phyloP scores from a whole-genome alignment of 2,113 vertebrate genomes.

The Hydrochoerus hydrochaeris region DNA sequence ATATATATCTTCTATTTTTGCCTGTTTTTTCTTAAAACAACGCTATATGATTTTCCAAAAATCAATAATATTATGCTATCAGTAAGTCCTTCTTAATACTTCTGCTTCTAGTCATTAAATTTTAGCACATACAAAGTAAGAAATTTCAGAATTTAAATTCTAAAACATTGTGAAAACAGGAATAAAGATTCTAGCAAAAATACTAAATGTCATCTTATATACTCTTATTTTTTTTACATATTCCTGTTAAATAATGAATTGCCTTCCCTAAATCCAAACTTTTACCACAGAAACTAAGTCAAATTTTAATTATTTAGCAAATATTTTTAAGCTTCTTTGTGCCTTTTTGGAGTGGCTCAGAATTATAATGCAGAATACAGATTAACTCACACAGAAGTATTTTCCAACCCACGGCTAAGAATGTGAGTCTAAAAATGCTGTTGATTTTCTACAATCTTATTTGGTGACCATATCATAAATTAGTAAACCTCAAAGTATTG shows the following conservation, averaged over 20 bases:
- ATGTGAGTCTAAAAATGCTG: neutral
- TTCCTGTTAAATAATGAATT: neutral
- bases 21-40: neutral
- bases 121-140: neutral
- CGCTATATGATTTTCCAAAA: neutral
- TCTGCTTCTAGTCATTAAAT: neutral
- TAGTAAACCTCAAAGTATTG: too few relatives aligned
- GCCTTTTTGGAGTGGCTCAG: neutral
- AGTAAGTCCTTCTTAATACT: neutral
- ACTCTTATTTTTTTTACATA: neutral
- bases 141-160: neutral
- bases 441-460: neutral
- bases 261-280: neutral
- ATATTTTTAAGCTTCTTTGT: neutral
- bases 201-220: neutral
- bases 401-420: neutral
- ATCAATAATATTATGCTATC: neutral
- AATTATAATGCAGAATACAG: neutral
- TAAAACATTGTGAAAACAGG: conserved; percentile 37
- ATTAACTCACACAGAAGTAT: neutral
- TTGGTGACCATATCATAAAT: neutral
- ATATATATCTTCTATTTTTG: neutral
- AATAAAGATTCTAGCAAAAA: neutral
- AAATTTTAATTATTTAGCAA: conserved; percentile 9
- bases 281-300: neutral